phyloP scores from a whole-genome alignment of 1,140 invertebrate genomes.

The Eciton burchellii region DNA sequence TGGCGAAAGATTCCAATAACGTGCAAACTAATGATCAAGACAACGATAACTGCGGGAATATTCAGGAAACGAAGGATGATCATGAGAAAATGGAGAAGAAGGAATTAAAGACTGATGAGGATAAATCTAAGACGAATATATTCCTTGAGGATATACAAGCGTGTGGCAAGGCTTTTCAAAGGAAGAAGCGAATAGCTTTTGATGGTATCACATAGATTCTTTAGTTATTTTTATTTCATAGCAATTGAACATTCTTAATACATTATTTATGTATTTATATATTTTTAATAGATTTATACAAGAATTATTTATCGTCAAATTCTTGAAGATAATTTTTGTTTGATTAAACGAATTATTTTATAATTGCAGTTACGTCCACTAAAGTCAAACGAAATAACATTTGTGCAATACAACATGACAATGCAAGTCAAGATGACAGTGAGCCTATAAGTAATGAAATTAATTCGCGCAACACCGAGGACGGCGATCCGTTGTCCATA shows the following conservation, averaged over 20 bases:
- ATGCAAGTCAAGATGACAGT: slow-evolving; percentile 14
- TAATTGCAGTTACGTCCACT: slow-evolving; percentile 54
- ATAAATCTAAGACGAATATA: slow-evolving; percentile 77
- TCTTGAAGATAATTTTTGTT: not conserved
- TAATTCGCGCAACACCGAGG: slow-evolving; percentile 5
- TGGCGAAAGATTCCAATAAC: slow-evolving; percentile 62
- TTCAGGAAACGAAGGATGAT: slow-evolving; percentile 52
- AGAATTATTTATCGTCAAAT: not conserved
- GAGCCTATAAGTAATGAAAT: slow-evolving; percentile 21
- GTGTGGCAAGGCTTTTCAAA: slow-evolving; percentile 80
- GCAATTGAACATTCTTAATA: not conserved
- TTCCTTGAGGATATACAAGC: slow-evolving; percentile 82
- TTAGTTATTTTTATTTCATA: not conserved
- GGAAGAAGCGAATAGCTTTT: slow-evolving; percentile 83
- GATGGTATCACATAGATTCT: slow-evolving; percentile 75
- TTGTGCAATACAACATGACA: slow-evolving; percentile 25
- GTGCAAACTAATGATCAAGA: slow-evolving; percentile 11
- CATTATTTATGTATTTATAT: no score
- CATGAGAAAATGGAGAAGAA: slow-evolving; percentile 29
- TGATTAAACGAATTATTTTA: not conserved
- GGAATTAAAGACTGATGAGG: slow-evolving; percentile 60
- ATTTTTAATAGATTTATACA: no score
- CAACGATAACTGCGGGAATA: slow-evolving; percentile 75
- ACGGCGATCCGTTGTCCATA: not conserved
- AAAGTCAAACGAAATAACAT: slow-evolving; percentile 51